phyloP scores from a whole-genome alignment of 2,888 invertebrate genomes.

The Eristalis pertinax region DNA sequence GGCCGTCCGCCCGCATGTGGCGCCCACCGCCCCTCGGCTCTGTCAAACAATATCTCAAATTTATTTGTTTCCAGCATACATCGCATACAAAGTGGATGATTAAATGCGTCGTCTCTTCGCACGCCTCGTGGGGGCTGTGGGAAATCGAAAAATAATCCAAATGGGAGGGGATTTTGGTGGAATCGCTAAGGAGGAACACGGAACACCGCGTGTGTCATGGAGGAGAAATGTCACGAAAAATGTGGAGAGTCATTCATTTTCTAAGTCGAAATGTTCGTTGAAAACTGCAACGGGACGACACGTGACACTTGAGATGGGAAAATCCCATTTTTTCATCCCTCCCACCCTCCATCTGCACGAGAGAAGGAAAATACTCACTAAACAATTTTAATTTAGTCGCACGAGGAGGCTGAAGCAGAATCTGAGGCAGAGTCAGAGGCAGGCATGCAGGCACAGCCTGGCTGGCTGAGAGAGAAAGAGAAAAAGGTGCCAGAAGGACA shows the following conservation, averaged over 20 bases:
- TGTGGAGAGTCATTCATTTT: conserved; percentile 66
- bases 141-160: conserved; percentile 68
- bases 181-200: too few species aligned
- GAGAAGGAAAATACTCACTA: conserved; percentile 48
- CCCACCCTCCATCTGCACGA: not conserved
- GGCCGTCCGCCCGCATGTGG: conserved; percentile 49
- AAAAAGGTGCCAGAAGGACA: conserved; percentile 50
- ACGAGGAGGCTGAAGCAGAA: conserved; percentile 10
- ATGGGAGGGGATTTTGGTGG: not conserved
- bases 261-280: conserved; percentile 28
- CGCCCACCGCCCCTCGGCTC: conserved; percentile 16
- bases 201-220: not conserved
- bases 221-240: conserved; percentile 36
- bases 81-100: conserved; percentile 71
- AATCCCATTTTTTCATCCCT: conserved; percentile 40
- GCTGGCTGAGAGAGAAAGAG: not conserved
- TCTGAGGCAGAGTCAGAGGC: not conserved
- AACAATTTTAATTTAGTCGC: conserved; percentile 69
- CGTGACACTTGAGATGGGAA: conserved; percentile 51
- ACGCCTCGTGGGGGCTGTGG: conserved; percentile 1
- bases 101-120: conserved; percentile 54
- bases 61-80: conserved; percentile 65
- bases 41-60: conserved; percentile 64
- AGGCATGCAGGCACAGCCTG: not conserved
- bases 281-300: conserved; percentile 46